Evolutionary conservation across 37 sponge, comb jelly and placozoan species (phyloP), one percentile per base, ranked within the genome.

Genomic region (Diacarnus erythraeanus): DNA sequence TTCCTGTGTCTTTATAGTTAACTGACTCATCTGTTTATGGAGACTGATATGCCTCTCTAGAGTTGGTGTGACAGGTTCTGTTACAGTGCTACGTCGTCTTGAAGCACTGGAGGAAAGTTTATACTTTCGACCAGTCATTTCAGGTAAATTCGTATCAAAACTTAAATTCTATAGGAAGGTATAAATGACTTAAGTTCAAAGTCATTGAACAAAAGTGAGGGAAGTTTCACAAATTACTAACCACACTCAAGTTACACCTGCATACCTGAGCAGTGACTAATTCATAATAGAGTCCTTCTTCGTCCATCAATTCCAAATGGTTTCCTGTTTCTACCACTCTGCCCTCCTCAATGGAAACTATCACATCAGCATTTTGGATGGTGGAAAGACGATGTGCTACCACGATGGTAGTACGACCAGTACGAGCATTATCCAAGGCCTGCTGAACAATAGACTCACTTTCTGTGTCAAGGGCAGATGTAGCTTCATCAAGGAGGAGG

Each of bases 401-500:
- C 15, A 95, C 81, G 20, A 95, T 89, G 25, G 92, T 95, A 47
- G 96, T 95, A 37, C 96, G 68, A 25, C 96, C 98, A 36, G 80
- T 61, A 33, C 86, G 41, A 12, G 92, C 97, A 77, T 82, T 74
- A 69, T 95, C 93, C 64, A 95, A 65, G 15, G 96, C 96, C 37
- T 64, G 77, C 67, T 95, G 96, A 3, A 95, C 96, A 38, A 92
- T 39, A 3, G 81, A 30, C 57, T 95, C 96, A 82, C 96, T 95
- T 80, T 92, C 91, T 42, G 83, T 90, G 74, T 95, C 96, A 72
- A 95, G 90, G 30, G 96, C 96, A 57, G 96, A 95, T 59, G 96
- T 95, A 47, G 96, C 96, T 74, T 95, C 96, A 75, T 95, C 96
- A 29, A 95, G 87, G 44, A 95, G 87, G 34, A 95, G 78, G 61